Evolutionary conservation across 2,113 vertebrate genomes (phyloP).

Genomic region (Leptocoma aspasia): DNA sequence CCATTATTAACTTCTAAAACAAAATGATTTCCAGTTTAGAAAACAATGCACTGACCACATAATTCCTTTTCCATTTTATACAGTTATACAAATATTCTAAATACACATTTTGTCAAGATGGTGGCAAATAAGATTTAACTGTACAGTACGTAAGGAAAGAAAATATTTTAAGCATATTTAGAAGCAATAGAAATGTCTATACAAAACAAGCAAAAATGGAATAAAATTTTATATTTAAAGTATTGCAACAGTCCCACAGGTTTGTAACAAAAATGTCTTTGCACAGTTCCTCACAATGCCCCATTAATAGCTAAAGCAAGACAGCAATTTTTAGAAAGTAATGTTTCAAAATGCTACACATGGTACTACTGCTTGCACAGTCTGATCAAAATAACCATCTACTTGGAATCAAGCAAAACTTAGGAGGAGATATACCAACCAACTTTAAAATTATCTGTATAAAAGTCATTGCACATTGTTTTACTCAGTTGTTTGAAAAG

Average conservation of each 20-base stretch:
- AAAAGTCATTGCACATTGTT: slow-evolving; percentile 87
- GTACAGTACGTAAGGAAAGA: slow-evolving; percentile 79
- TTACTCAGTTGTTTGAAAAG: slow-evolving; percentile 86
- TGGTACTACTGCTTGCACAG: slow-evolving; percentile 80
- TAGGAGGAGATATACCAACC: slow-evolving; percentile 78
- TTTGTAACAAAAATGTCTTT: slow-evolving; percentile 85
- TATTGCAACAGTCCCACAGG: slow-evolving; percentile 98
- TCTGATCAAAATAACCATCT: slow-evolving; percentile 81
- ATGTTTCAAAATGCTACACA: slow-evolving; percentile 82
- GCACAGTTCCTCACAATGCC: slow-evolving; percentile 82
- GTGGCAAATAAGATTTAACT: slow-evolving; percentile 81
- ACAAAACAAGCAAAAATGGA: slow-evolving; percentile 88
- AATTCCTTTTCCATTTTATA: slow-evolving; percentile 84
- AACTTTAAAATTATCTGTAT: slow-evolving; percentile 82
- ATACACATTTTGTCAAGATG: slow-evolving; percentile 83
- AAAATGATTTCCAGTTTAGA: slow-evolving; percentile 90
- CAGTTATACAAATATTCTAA: slow-evolving; percentile 93
- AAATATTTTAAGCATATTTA: slow-evolving; percentile 85
- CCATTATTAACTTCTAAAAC: slow-evolving; percentile 84
- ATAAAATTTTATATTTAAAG: slow-evolving; percentile 90
- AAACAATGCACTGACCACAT: slow-evolving; percentile 87
- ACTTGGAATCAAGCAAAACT: slow-evolving; percentile 79
- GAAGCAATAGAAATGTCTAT: slow-evolving; percentile 87
- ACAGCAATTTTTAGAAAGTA: slow-evolving; percentile 80
- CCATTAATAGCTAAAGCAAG: slow-evolving; percentile 81